Evolutionary conservation across 2,888 invertebrate genomes (phyloP), one percentile per base, ranked within the genome.

Genomic region (Acleris literana): DNA sequence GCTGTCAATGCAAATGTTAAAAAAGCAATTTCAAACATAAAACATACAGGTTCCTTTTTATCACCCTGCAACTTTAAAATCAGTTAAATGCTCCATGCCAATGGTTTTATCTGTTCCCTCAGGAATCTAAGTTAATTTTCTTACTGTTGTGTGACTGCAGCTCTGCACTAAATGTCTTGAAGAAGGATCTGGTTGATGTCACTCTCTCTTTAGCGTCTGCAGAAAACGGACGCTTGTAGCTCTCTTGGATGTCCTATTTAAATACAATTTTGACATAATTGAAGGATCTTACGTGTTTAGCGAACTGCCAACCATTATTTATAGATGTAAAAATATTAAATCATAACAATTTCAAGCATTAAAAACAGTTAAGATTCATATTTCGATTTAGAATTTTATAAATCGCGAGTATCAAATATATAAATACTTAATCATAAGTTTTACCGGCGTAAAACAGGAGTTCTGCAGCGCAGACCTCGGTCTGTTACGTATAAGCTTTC

Each of bases 391-490:
- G 39, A 11, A 3, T 13, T 39, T 39, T 4, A 13, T 39, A 39
- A 9, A 13, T 39, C 39, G 39, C 13, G 13, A 13, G 39, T 13
- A 20, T 49, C 49, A 46, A 46, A 46, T 17, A 17, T 20, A 33
- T 33, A 33, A 29, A 29, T 22, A 4, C 29, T 9, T 33, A 29
- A 53, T 29, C 13, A 39, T 39, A 39, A 39, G 39, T 13, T 39
- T 73, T 87, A 92, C 92, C 85, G 86, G 85, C 64, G 85, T 79
- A 70, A 82, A 79, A 71, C 84, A 84, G 69, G 89, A 87, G 69
- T 83, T 88, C 72, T 86, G 90, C 43, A 91, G 75, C 1, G 92
- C 92, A 9, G 92, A 92, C 16, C 92, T 81, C 0, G 92, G 92
- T 25, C 92, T 78, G 66, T 86, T 90, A 20, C 85, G 78, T 63